These are phyloP conservation scores for Amphimallon solstitiale DNA, from an alignment of 2,888 invertebrate genomes.

Conservation along the genomic window DNA sequence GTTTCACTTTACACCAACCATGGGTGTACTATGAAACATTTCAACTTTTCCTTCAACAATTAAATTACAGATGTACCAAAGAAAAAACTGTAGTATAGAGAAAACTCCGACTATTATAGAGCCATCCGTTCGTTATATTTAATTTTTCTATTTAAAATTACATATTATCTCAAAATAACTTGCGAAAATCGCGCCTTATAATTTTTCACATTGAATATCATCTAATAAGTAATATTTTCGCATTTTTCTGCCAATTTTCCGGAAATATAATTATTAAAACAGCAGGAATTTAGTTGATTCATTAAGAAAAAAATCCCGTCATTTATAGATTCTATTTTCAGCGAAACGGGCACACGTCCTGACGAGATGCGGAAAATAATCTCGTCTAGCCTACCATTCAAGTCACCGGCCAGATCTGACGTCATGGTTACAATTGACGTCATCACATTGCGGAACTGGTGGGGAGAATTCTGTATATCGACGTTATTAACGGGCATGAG, in stretches of 20 bases:
- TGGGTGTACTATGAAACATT: too few species aligned
- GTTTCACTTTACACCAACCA: too few species aligned
- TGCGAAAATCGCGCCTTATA: too few species aligned
- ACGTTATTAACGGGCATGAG: constrained; percentile 35
- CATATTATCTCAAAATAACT: too few species aligned
- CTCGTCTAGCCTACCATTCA: constrained; percentile 27
- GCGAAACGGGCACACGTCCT: background rate
- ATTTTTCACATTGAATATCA: too few species aligned
- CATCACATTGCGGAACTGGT: constrained; percentile 43
- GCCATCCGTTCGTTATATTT: too few species aligned
- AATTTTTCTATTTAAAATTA: too few species aligned
- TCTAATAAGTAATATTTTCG: background rate
- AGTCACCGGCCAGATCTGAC: constrained; percentile 40
- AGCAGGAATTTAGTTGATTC: background rate
- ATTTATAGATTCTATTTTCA: constrained; percentile 11
- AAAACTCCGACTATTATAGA: too few species aligned
- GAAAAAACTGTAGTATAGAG: too few species aligned
- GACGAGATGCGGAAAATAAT: constrained; percentile 4
- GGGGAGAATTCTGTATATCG: constrained; percentile 38
- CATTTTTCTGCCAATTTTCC: background rate
- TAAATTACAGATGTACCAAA: too few species aligned
- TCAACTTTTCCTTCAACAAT: too few species aligned
- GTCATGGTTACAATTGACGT: constrained; percentile 46
- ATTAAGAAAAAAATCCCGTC: background rate
- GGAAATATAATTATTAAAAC: background rate